Evolutionary conservation across 2,888 invertebrate species (phyloP).

Genomic region (Melinaea marsaeus): DNA sequence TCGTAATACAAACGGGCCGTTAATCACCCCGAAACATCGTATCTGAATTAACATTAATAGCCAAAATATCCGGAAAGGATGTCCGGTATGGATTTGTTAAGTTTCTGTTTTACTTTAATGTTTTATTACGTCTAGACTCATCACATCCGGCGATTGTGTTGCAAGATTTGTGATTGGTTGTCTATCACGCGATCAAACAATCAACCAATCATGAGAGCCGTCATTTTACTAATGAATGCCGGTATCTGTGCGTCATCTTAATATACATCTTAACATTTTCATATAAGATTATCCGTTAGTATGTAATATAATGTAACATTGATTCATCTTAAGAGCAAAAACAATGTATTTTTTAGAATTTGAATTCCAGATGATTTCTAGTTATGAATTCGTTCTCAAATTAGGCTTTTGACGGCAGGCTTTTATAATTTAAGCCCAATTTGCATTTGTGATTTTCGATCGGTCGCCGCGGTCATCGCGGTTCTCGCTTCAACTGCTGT

Average conservation of each 20-base stretch:
- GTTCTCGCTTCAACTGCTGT: background rate
- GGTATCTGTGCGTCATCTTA: no score
- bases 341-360: conserved; percentile 30
- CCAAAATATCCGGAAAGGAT: background rate
- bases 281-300: no score
- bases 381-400: conserved; percentile 48
- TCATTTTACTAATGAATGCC: no score
- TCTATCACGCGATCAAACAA: no score
- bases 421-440: conserved; percentile 24
- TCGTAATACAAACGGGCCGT: background rate
- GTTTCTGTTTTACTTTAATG: background rate
- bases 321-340: no score
- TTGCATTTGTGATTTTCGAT: conserved; percentile 29
- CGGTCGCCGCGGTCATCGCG: conserved; percentile 16
- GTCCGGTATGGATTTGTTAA: conserved; percentile 1
- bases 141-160: background rate
- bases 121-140: background rate
- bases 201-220: no score
- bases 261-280: no score
- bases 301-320: no score
- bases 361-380: conserved; percentile 40
- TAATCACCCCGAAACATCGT: background rate
- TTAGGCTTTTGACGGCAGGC: conserved; percentile 42
- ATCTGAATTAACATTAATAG: conserved; percentile 6
- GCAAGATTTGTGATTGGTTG: no score